Evolutionary conservation across 2,113 vertebrate species (phyloP).

Genomic region (Tautogolabrus adspersus): DNA sequence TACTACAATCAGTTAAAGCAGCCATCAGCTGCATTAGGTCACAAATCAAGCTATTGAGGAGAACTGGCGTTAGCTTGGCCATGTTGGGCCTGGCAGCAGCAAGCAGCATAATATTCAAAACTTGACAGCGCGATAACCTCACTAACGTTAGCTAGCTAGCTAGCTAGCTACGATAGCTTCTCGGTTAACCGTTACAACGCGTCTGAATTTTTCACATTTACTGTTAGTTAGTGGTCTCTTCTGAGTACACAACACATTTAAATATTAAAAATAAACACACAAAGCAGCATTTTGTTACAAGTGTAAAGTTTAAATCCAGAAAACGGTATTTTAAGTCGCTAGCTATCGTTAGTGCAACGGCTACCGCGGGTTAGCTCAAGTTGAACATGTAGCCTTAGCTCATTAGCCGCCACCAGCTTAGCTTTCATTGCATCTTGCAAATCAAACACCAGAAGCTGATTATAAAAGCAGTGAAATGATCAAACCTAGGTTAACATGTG

Average conservation of each 20-base stretch:
- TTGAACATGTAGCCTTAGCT: constrained; percentile 56
- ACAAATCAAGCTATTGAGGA: constrained; percentile 16
- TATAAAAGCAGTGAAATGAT: constrained; percentile 22
- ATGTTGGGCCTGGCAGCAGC: constrained; percentile 64
- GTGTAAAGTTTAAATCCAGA: not conserved
- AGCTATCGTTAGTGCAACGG: constrained; percentile 48
- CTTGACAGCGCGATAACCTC: constrained; percentile 71
- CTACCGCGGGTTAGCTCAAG: constrained; percentile 74
- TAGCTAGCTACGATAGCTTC: constrained; percentile 56
- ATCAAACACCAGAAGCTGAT: constrained; percentile 25
- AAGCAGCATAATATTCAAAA: constrained; percentile 49
- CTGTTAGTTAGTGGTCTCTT: not conserved
- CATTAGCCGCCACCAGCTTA: constrained; percentile 40
- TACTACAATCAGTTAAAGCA: not conserved
- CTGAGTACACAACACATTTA: accelerated
- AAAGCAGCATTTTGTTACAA: not conserved
- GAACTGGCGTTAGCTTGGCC: constrained; percentile 52
- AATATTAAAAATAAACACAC: not conserved
- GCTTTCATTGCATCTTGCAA: constrained; percentile 25
- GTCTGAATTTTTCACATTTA: not conserved
- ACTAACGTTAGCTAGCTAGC: constrained; percentile 49
- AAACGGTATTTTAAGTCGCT: constrained; percentile 6
- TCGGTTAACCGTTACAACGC: constrained; percentile 9
- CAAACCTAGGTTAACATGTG: constrained; percentile 1
- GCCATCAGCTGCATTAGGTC: constrained; percentile 10